A percentile compares a stretch with the other conserved stretches of the same genome.
phyloP scores from a whole-genome alignment of 2,888 invertebrate genomes.

The Nemotelus nigrinus region DNA sequence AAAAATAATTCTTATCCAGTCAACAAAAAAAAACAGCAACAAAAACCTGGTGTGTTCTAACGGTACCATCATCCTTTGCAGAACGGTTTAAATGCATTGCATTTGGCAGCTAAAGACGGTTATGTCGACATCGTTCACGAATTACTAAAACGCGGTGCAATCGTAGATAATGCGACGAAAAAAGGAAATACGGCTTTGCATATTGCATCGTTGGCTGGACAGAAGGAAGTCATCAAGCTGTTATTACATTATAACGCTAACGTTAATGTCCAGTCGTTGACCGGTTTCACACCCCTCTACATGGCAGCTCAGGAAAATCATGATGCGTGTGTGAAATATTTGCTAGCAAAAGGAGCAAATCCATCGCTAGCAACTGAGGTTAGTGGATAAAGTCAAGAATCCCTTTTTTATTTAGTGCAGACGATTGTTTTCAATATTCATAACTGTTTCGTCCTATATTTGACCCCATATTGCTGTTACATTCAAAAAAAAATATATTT shows the following conservation, averaged over 20 bases:
- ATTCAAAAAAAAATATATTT: neutral
- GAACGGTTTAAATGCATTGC: constrained; percentile 97
- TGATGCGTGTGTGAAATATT: constrained; percentile 89
- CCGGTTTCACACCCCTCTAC: constrained; percentile 97
- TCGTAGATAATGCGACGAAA: constrained; percentile 95
- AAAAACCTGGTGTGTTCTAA: too few species aligned
- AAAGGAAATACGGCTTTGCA: constrained; percentile 97
- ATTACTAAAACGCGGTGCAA: constrained; percentile 87
- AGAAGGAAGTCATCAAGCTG: constrained; percentile 90
- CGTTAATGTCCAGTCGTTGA: constrained; percentile 95
- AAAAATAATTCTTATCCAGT: too few species aligned
- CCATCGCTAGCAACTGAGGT: constrained; percentile 97
- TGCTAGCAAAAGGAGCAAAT: constrained; percentile 92
- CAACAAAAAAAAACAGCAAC: too few species aligned
- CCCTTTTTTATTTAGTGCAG: constrained; percentile 3
- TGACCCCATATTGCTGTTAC: neutral
- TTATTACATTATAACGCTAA: constrained; percentile 91
- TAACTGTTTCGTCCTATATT: neutral
- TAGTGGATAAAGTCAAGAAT: constrained; percentile 49
- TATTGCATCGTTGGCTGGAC: constrained; percentile 97
- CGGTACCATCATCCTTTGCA: constrained; percentile 61
- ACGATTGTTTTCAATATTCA: neutral
- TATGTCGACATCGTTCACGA: constrained; percentile 93
- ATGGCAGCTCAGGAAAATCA: constrained; percentile 99
- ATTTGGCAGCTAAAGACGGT: constrained; percentile 97